phyloP scores from a whole-genome alignment of 2,113 vertebrate species.

The Takifugu bimaculatus region DNA sequence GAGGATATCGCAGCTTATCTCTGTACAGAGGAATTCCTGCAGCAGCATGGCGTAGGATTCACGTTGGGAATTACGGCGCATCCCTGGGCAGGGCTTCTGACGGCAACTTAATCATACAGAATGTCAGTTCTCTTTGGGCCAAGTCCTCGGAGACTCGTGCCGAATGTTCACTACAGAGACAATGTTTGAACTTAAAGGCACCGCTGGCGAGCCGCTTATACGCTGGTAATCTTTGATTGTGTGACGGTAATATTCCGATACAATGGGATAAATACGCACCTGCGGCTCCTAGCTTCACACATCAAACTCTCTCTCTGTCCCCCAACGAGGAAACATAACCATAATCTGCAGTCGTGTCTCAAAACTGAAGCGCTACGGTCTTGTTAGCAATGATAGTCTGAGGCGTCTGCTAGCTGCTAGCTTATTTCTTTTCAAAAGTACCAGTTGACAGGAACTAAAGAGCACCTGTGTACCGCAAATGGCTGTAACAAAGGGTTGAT shows the following conservation, averaged over 20 bases:
- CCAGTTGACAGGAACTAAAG: too few species aligned
- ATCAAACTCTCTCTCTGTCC: too few species aligned
- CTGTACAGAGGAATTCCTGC: conserved; percentile 17
- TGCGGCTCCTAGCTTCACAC: conserved; percentile 2
- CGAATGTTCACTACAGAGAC: conserved; percentile 41
- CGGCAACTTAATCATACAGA: conserved; percentile 57
- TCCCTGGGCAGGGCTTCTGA: conserved; percentile 52
- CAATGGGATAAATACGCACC: conserved; percentile 18
- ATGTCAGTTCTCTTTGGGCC: conserved; percentile 54
- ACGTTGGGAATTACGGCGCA: conserved; percentile 40
- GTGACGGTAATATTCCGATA: conserved; percentile 10
- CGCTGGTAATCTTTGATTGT: conserved; percentile 21
- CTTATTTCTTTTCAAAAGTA: too few species aligned
- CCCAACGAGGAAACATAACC: too few species aligned
- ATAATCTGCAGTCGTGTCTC: too few species aligned
- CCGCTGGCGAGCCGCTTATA: conserved; percentile 9
- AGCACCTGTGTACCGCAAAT: too few species aligned
- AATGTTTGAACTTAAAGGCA: conserved; percentile 38
- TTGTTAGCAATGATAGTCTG: too few species aligned
- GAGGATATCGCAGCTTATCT: not conserved
- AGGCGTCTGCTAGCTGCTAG: too few species aligned
- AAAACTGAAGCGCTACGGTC: too few species aligned
- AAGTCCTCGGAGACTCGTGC: conserved; percentile 38
- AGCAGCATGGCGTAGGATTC: conserved; percentile 27
- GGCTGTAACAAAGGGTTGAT: too few species aligned